Conservation (phyloP, 2,797 vertebrate species). For the Enteromius anoplus region DNA sequence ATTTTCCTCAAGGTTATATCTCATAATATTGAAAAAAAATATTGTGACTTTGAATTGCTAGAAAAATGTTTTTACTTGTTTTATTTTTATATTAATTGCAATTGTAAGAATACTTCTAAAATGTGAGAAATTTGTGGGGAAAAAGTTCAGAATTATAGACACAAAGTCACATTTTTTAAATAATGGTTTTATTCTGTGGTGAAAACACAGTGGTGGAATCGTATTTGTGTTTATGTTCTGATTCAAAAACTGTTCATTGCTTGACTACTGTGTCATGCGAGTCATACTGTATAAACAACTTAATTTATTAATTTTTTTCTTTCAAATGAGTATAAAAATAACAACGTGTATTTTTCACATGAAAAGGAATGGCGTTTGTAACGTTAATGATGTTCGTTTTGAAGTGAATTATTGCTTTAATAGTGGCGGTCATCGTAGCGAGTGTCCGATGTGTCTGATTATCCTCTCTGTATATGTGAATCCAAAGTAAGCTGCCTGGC, state of each 20-base stretch:
- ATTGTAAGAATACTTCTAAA: background rate
- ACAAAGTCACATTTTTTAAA: background rate
- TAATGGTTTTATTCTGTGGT: background rate
- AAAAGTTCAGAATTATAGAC: no score
- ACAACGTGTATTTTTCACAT: background rate
- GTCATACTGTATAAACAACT: background rate
- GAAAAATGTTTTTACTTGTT: no score
- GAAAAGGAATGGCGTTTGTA: background rate
- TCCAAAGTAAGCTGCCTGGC: constrained; percentile 51
- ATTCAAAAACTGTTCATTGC: background rate
- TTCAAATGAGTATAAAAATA: background rate
- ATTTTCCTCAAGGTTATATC: background rate
- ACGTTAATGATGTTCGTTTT: background rate
- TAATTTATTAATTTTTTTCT: background rate
- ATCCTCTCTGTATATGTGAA: constrained; percentile 51
- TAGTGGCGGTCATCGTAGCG: background rate
- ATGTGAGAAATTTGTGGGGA: background rate
- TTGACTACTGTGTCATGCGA: background rate
- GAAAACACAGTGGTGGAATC: background rate
- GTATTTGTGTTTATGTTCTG: background rate
- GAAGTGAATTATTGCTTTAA: constrained; percentile 10
- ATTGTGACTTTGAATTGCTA: no score
- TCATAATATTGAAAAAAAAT: no score
- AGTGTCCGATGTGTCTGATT: constrained; percentile 53
- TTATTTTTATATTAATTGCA: no score